Base-by-base conservation (phyloP, 2,797 vertebrate species). In the Pipistrellus pygmaeus region DNA sequence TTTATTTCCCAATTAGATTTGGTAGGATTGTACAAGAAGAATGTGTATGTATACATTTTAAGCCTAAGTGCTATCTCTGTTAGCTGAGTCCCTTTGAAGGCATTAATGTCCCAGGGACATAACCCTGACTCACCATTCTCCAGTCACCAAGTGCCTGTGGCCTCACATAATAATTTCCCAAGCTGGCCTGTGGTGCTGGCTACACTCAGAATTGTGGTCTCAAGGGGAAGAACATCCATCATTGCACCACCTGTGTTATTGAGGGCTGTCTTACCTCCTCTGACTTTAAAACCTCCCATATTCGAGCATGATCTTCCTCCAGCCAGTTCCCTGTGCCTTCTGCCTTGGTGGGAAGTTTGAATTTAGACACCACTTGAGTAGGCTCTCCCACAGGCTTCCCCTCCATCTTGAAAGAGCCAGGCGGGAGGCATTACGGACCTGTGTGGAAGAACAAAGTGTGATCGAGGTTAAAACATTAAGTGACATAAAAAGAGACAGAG, bases 221-320 rank as follows among this genome's bases (percentile, higher is more conserved):
- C 35, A 51, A 41, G 21, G 73, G n/a, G 66, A 30, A 81, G 55
- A 78, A 90, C 76, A 90, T 44, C 66, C 27, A 64, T 35, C 53
- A 35, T 4, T 38, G 41, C 0, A 18, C n/a, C 64, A 84, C 46
- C 6, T 64, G 9, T 38, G 44, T 48, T 15, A 6, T 12, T 81
- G 32, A 60, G 60, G 35, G 15, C 93, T 41, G 3, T 83, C 97
- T 98, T 97, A 97, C 84, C 78, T 96, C 94, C 11, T 96, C 93
- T 41, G 93, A 94, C 93, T 97, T 93, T 91, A 96, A 95, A 95
- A 87, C 88, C 84, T 80, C 83, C 85, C 93, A 91, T 71, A 96
- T 77, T 30, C 68, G 93, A 32, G 94, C 41, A 6, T 46, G 95
- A 60, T 91, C 84, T 20, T 91, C 89, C 94, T 81, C 89, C 95